Evolutionary conservation across 2,113 vertebrate genomes (phyloP), one percentile per base, ranked within the genome.

Genomic region (Varanus salvator): DNA sequence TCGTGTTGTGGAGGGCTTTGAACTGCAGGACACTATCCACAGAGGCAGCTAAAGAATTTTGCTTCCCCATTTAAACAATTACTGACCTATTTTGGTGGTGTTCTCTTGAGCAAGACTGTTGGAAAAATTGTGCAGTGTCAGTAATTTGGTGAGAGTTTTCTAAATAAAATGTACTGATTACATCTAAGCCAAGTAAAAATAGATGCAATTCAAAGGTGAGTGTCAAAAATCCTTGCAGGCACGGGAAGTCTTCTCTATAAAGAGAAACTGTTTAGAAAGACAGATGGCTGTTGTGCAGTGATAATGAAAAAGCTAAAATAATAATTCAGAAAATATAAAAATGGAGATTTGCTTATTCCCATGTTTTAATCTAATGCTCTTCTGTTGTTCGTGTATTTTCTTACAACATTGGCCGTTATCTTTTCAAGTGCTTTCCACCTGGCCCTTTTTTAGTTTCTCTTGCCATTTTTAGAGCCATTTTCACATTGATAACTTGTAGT

Each of bases 81-180:
- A 68, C 88, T 89, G 81, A 52, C 81, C 88, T 84, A 89, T 19
- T 89, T 88, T 44, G 48, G 57, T 66, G 68, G 31, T 66, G 71
- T 54, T 84, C 74, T 66, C 57, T 77, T 34, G 21, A 76, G 60
- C 44, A 68, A 9, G 27, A 66, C 31, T 34, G 71, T 64, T 25
- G 25, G 34, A 38, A 84, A 76, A 84, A 68, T 77, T 89, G 81
- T 89, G 88, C 72, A 77, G 81, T 54, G 88, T 89, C 72, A 84
- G 71, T 89, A 77, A 77, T 72, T 68, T 54, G n/a, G 71, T 6
- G 72, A 52, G 12, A 84, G 38, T 75, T 83, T 84, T 89, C 34
- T 48, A 84, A 77, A 84, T 84, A 50, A 89, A 89, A 84, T 19
- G 31, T 77, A 89, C 71, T 50, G 34, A 84, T 84, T 89, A 21